Percentiles rank a stretch among this genome's conserved stretches.
Conservation (phyloP, 1,140 invertebrate genomes). For the Aphelenchoides avenae region DNA sequence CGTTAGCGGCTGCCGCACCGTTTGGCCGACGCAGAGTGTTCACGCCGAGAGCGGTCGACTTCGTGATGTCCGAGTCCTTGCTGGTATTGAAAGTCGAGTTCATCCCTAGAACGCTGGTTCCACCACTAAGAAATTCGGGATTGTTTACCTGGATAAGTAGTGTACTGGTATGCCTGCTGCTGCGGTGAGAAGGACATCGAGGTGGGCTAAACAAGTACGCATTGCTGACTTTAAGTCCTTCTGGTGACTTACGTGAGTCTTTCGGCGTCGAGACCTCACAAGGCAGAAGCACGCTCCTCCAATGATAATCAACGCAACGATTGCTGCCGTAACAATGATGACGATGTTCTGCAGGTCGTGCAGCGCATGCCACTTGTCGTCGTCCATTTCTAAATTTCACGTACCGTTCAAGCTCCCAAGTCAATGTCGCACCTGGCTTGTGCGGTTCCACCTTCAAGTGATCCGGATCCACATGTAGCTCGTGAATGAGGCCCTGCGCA, state of each 20-base stretch:
- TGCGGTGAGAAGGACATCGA: conserved; percentile 31
- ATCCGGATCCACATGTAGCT: conserved; percentile 12
- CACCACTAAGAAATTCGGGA: conserved; percentile 3
- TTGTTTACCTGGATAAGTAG: conserved; percentile 21
- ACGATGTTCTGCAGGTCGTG: conserved; percentile 32
- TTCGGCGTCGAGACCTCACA: conserved; percentile 9
- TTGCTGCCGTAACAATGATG: conserved; percentile 3
- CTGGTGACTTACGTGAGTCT: conserved; percentile 32
- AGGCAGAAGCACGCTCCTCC: conserved; percentile 3
- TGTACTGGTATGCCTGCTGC: conserved; percentile 22
- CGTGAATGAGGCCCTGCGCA: conserved; percentile 14
- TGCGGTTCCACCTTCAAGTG: conserved; percentile 3
- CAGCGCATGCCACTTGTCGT: conserved; percentile 43
- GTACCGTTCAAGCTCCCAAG: conserved; percentile 6
- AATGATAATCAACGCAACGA: conserved; percentile 7
- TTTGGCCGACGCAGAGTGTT: conserved; percentile 19
- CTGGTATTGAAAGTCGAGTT: conserved; percentile 24
- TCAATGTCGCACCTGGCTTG: conserved; percentile 6
- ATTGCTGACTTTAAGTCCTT: conserved; percentile 8
- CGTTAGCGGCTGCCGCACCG: conserved; percentile 6
- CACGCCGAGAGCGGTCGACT: conserved; percentile 29
- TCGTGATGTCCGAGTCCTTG: conserved; percentile 25
- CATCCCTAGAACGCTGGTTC: conserved; percentile 6
- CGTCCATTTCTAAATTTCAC: conserved; percentile 21
- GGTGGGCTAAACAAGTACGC: neutral